These are phyloP conservation scores for Lagopus muta DNA, from an alignment of 2,113 vertebrate species.

Conservation along the genomic window DNA sequence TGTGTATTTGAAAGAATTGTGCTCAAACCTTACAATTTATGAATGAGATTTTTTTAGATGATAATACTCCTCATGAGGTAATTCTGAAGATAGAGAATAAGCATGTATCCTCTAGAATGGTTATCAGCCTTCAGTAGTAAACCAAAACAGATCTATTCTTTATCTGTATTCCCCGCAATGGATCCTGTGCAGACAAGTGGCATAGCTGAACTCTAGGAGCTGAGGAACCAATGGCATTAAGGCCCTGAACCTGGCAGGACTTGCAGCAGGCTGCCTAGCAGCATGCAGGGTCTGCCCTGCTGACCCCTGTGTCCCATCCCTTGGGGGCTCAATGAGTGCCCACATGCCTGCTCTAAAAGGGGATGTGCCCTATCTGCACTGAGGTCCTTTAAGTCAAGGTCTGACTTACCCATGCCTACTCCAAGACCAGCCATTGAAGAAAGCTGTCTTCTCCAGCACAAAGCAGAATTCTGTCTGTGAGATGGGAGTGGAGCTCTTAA, in stretches of 20 bases:
- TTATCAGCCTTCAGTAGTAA: neutral
- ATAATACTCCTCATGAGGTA: neutral
- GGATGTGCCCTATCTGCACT: neutral
- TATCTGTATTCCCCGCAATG: no score
- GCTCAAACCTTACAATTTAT: neutral
- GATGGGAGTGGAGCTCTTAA: neutral
- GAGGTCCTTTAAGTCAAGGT: neutral
- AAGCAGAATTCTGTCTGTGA: neutral
- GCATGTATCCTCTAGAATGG: neutral
- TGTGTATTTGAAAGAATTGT: neutral
- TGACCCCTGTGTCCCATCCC: no score
- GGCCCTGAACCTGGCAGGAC: no score
- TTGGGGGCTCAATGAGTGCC: no score
- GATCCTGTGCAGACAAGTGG: neutral
- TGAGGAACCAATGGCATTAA: no score
- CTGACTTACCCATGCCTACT: neutral
- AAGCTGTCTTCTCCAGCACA: neutral
- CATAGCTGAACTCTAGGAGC: accelerated
- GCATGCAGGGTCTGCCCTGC: neutral
- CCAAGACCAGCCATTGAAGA: neutral
- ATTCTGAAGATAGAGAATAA: neutral
- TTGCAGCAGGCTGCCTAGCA: neutral
- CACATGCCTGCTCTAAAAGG: neutral
- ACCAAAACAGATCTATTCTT: neutral
- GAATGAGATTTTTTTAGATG: neutral